Evolutionary conservation across 1,140 invertebrate genomes (phyloP).

Genomic region (Pantala flavescens): DNA sequence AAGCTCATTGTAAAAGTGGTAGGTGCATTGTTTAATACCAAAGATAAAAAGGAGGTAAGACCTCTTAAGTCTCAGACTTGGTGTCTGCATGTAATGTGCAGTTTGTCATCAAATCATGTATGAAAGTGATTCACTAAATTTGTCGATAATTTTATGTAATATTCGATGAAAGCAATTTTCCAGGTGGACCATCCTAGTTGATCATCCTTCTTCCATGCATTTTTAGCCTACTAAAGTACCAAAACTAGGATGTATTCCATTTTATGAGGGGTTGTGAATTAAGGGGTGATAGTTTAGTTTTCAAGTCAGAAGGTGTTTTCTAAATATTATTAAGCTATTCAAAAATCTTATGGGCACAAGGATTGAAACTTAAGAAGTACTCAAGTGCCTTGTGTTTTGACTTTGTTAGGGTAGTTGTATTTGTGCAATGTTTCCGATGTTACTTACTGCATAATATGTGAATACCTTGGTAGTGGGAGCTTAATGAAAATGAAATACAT

Average conservation of each 20-base stretch:
- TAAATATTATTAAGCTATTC: slow-evolving; percentile 12
- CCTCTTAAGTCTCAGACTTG: slow-evolving; percentile 13
- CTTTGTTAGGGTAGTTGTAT: slow-evolving; percentile 16
- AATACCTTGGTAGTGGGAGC: slow-evolving; percentile 16
- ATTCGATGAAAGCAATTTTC: slow-evolving; percentile 12
- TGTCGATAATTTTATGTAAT: background rate
- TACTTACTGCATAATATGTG: slow-evolving; percentile 14
- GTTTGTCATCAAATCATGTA: slow-evolving; percentile 12
- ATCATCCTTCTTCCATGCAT: slow-evolving; percentile 17
- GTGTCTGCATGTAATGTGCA: slow-evolving; percentile 14
- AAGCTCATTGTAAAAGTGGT: slow-evolving; percentile 11
- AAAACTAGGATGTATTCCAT: slow-evolving; percentile 14
- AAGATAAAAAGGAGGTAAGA: slow-evolving; percentile 7
- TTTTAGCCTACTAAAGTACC: slow-evolving; percentile 16
- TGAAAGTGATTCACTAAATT: slow-evolving; percentile 13
- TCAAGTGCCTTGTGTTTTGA: slow-evolving; percentile 17
- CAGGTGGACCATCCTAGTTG: slow-evolving; percentile 13
- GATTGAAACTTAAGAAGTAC: slow-evolving; percentile 17
- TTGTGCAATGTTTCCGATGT: slow-evolving; percentile 14
- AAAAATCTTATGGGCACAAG: slow-evolving; percentile 15
- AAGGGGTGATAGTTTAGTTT: slow-evolving; percentile 17
- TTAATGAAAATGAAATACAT: slow-evolving; percentile 15
- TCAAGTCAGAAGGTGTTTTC: slow-evolving; percentile 14
- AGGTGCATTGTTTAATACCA: slow-evolving; percentile 16
- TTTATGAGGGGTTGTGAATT: slow-evolving; percentile 16